Evolutionary conservation across 2,797 vertebrate species (phyloP).

Genomic region (Setipinna tenuifilis): DNA sequence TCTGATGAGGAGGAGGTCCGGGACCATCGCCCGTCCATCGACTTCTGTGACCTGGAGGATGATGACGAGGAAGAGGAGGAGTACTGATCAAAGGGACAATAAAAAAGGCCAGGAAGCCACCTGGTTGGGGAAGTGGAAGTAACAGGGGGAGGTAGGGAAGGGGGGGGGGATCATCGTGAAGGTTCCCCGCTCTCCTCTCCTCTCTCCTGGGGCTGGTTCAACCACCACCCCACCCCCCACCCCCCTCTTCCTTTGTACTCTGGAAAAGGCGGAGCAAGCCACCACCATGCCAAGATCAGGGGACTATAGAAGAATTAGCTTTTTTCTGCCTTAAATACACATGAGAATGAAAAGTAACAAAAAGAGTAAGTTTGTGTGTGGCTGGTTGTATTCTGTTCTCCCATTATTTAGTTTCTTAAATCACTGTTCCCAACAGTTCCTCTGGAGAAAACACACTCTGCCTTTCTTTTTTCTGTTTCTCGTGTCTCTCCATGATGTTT

Average conservation of each 20-base stretch:
- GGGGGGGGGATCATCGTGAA: too few species aligned
- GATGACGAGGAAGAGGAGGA: constrained; percentile 60
- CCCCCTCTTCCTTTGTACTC: background rate
- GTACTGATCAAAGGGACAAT: constrained; percentile 52
- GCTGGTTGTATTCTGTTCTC: background rate
- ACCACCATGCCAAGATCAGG: constrained; percentile 15
- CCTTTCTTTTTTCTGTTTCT: background rate
- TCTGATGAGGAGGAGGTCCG: constrained; percentile 80
- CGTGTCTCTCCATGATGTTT: background rate
- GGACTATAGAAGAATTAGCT: background rate
- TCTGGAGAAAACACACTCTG: constrained; percentile 4
- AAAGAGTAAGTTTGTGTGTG: background rate
- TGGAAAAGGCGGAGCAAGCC: background rate
- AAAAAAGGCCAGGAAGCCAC: background rate
- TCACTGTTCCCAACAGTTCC: background rate
- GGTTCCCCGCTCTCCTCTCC: background rate
- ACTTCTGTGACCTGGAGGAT: constrained; percentile 59
- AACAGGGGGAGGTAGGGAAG: too few species aligned
- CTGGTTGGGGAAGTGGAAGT: background rate
- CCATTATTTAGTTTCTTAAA: background rate
- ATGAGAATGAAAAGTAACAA: background rate
- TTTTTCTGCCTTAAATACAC: constrained; percentile 24
- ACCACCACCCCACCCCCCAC: too few species aligned
- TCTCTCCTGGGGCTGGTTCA: background rate
- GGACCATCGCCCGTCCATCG: constrained; percentile 58